Conservation (phyloP, 2,797 vertebrate species). For the Columba guinea region DNA sequence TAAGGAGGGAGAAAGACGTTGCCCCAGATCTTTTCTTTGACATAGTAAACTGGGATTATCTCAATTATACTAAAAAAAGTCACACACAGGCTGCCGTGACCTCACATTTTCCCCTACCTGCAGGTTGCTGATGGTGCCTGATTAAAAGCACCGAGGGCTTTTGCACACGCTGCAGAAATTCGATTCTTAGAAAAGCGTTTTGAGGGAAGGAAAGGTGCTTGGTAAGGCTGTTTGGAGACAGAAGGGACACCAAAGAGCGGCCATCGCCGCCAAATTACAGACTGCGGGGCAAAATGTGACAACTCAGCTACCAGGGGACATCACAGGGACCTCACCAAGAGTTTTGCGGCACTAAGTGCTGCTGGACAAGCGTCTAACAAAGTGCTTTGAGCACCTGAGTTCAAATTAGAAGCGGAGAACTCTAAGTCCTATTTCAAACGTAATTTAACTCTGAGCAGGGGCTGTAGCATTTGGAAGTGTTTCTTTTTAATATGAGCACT, state of each 20-base stretch:
- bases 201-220: background rate
- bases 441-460: background rate
- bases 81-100: background rate
- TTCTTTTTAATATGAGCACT: background rate
- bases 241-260: background rate
- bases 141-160: background rate
- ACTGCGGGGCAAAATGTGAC: background rate
- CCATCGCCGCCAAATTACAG: background rate
- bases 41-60: background rate
- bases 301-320: background rate
- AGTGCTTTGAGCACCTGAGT: background rate
- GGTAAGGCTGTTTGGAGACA: background rate
- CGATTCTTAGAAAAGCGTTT: background rate
- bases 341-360: background rate
- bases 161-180: background rate
- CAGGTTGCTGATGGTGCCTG: background rate
- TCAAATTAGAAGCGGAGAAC: background rate
- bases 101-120: background rate
- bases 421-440: background rate
- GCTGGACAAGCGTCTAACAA: background rate
- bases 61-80: background rate
- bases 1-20: background rate
- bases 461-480: background rate
- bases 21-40: background rate
- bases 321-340: background rate